Conservation (phyloP, 2,797 vertebrate species). For the Gadopsis bispinosus region DNA sequence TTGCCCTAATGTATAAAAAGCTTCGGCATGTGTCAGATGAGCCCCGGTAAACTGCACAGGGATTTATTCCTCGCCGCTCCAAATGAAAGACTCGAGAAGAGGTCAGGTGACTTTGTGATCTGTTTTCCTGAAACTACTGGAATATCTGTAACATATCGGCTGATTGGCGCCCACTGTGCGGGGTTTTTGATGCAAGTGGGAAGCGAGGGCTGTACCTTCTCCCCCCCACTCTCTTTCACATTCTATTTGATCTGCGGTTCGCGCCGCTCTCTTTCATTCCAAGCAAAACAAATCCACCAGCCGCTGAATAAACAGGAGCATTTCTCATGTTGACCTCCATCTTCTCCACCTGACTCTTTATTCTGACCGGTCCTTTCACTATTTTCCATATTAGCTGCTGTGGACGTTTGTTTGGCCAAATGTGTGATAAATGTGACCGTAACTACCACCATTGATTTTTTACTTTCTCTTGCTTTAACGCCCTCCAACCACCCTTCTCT, state of each 20-base stretch:
- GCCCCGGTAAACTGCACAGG: background rate
- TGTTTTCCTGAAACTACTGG: conserved; percentile 25
- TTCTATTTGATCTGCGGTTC: conserved; percentile 66
- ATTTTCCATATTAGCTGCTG: background rate
- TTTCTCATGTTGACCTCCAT: conserved; percentile 34
- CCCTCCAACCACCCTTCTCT: background rate
- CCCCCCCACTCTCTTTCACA: conserved; percentile 32
- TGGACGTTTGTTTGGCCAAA: conserved; percentile 1
- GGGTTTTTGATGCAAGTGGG: conserved; percentile 58
- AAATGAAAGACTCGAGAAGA: conserved; percentile 14
- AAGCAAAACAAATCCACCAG: conserved; percentile 56
- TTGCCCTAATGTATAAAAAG: background rate
- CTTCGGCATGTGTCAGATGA: background rate
- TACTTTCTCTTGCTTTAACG: background rate
- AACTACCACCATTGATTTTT: conserved; percentile 11
- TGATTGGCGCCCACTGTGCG: conserved; percentile 57
- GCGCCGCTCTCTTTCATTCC: conserved; percentile 42
- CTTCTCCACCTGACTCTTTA: background rate
- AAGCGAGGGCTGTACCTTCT: conserved; percentile 1
- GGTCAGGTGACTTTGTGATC: conserved; percentile 22
- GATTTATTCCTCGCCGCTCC: background rate
- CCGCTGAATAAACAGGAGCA: conserved; percentile 58
- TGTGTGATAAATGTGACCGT: conserved; percentile 18
- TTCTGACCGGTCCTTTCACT: background rate
- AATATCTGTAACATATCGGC: conserved; percentile 49